Evolutionary conservation across 2,797 vertebrate species (phyloP).

Genomic region (Brachymystax lenok): DNA sequence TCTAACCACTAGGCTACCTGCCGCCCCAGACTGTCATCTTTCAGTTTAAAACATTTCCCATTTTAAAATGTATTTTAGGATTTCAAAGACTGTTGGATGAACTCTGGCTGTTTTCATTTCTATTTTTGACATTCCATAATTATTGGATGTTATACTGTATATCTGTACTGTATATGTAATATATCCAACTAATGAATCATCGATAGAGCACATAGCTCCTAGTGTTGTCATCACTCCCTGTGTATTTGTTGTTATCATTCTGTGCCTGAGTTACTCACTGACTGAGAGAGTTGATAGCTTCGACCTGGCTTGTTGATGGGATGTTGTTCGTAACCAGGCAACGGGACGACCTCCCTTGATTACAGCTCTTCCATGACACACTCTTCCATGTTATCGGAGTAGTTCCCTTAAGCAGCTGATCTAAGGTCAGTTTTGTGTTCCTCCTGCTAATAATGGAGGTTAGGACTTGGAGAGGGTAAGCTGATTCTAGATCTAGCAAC

Average conservation of each 20-base stretch:
- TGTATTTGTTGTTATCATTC: too few species aligned
- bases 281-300: neutral
- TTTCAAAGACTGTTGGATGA: neutral
- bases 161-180: neutral
- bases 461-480: slow-evolving; percentile 27
- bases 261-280: neutral
- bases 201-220: neutral
- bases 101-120: neutral
- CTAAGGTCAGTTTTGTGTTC: neutral
- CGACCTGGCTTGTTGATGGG: neutral
- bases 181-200: neutral
- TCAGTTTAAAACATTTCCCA: neutral
- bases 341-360: slow-evolving; percentile 13
- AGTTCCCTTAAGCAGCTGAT: too few species aligned
- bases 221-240: neutral
- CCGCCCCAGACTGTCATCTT: neutral
- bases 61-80: neutral
- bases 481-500: neutral
- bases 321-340: slow-evolving; percentile 15
- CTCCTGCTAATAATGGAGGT: neutral
- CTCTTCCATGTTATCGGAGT: neutral
- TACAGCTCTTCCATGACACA: neutral
- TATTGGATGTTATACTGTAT: neutral
- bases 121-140: neutral
- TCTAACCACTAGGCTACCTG: too few species aligned